Conservation (phyloP, 2,113 vertebrate genomes). For the Parus major region DNA sequence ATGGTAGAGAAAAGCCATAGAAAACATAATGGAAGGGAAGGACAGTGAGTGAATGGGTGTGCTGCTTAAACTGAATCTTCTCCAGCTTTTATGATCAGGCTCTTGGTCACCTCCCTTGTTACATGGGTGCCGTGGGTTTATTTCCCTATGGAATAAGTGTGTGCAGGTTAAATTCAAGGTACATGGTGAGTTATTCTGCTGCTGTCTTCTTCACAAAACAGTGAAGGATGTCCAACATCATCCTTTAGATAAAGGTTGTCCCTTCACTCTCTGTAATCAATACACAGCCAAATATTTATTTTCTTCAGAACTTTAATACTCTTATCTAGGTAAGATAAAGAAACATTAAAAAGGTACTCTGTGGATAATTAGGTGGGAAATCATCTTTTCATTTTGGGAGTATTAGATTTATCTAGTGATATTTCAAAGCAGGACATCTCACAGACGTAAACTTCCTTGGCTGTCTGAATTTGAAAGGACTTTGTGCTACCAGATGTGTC, state of each 20-base stretch:
- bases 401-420: neutral
- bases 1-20: neutral
- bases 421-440: neutral
- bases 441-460: neutral
- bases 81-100: neutral
- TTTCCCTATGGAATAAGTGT: neutral
- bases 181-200: neutral
- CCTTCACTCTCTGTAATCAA: neutral
- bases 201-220: neutral
- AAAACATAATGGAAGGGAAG: neutral
- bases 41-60: neutral
- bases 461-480: neutral
- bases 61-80: neutral
- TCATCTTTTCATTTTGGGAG: neutral
- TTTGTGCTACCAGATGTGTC: neutral
- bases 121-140: neutral
- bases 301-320: neutral
- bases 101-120: neutral
- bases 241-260: neutral
- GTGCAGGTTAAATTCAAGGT: neutral
- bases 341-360: neutral
- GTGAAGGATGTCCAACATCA: neutral
- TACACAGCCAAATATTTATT: neutral
- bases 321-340: neutral
- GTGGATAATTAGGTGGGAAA: neutral